Base-by-base conservation (phyloP, 2,797 vertebrate genomes). In the Sebastes iracundus region DNA sequence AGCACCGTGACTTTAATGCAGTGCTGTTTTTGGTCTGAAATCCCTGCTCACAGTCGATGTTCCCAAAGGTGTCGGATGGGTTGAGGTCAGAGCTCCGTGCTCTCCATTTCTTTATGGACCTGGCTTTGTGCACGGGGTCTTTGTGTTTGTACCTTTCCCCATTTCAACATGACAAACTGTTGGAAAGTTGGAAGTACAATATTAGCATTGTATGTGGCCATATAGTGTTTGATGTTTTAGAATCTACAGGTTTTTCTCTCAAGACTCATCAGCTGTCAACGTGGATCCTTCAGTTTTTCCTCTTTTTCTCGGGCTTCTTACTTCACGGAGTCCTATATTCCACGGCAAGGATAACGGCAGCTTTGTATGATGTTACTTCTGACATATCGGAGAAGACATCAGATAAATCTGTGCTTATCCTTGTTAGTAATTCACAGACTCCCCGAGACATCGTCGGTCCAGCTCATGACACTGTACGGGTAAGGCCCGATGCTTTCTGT, bases 341-440 rank as follows among this genome's bases (percentile, higher is more conserved):
- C 74, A 87, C 91, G 88, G 93, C 95, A 77, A 75, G 94, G 95
- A 95, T 96, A 95, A 96, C 90, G 95, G 95, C 96, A 96, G 96
- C 95, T 96, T 96, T 96, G 95, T 96, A 93, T 96, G 96, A 96
- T 96, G 96, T 96, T 96, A 96, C 96, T 96, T 96, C 95, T 96
- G 94, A 90, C 68, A 84, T 94, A 92, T 93, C 91, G 87, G 87
- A 92, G 96, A 95, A 96, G 96, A 96, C 96, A 96, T 96, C 96
- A 96, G 95, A 96, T 96, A 96, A 96, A 96, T 96, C 96, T 96
- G 96, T 96, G 96, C 95, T 96, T 96, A 94, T 96, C 95, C 93
- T 94, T 92, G 95, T 95, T 93, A 94, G 94, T 94, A 90, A 91
- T 85, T 92, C 94, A 83, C 87, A 92, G 87, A 88, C 88, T 88